Evolutionary conservation across 2,113 vertebrate genomes (phyloP).

Genomic region (Entosphenus tridentatus): DNA sequence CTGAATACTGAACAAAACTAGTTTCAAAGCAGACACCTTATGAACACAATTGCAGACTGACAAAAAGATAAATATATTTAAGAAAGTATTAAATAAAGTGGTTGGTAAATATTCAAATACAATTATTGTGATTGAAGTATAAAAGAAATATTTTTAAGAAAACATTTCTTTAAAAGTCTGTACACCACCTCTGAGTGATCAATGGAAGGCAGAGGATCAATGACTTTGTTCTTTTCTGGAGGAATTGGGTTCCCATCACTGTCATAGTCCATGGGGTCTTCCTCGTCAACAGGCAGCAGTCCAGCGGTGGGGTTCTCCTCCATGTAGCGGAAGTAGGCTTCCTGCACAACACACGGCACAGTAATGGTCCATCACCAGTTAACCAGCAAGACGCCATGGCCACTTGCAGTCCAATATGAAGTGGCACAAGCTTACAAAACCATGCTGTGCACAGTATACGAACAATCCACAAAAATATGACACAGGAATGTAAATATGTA

Average conservation of each 20-base stretch:
- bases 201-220: slow-evolving; percentile 75
- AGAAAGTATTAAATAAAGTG: neutral
- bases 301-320: slow-evolving; percentile 94
- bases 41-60: neutral
- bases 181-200: slow-evolving; percentile 69
- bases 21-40: neutral
- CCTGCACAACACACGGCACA: slow-evolving; percentile 45
- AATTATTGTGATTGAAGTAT: too few relatives aligned
- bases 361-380: too few relatives aligned
- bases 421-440: too few relatives aligned
- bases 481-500: too few relatives aligned
- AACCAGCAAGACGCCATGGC: too few relatives aligned
- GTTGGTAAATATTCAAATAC: too few relatives aligned
- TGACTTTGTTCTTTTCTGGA: slow-evolving; percentile 60
- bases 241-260: slow-evolving; percentile 91
- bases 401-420: too few relatives aligned
- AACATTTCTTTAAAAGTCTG: neutral
- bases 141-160: too few relatives aligned
- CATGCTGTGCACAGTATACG: too few relatives aligned
- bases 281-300: slow-evolving; percentile 69
- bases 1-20: neutral
- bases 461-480: too few relatives aligned
- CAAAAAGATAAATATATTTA: neutral
- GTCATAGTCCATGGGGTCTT: slow-evolving; percentile 88
- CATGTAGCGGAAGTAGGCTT: slow-evolving; percentile 98